A percentile compares a stretch with the other conserved stretches of the same genome.
phyloP scores from a whole-genome alignment of 2,797 vertebrate genomes.

The Rhynchonycteris naso region DNA sequence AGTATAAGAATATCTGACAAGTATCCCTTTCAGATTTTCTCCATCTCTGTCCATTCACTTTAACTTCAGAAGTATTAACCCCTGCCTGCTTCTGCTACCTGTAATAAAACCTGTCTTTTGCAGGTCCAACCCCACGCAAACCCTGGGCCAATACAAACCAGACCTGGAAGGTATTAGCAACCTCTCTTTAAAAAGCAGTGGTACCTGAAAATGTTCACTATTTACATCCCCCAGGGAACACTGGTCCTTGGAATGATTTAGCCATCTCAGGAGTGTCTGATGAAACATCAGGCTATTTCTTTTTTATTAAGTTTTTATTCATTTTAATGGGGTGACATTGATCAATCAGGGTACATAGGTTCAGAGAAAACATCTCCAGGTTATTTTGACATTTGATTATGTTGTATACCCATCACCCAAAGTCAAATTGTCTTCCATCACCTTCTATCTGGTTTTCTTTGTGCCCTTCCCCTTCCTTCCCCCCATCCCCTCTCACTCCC shows the following conservation, averaged over 20 bases:
- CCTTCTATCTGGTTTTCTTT: too few relatives aligned
- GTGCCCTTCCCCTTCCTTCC: too few relatives aligned
- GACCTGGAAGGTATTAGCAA: background rate
- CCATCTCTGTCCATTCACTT: background rate
- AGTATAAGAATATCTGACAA: background rate
- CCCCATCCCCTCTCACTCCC: too few relatives aligned
- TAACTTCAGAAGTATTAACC: background rate
- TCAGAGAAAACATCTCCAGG: too few relatives aligned
- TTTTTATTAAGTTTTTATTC: too few relatives aligned
- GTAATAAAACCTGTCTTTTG: background rate
- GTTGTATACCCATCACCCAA: too few relatives aligned
- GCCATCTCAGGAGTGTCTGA: background rate
- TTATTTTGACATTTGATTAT: too few relatives aligned
- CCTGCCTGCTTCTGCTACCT: background rate
- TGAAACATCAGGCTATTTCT: background rate
- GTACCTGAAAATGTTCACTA: background rate
- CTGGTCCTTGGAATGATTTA: background rate
- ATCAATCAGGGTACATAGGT: too few relatives aligned
- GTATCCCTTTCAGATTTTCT: background rate
- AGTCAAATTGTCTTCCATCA: too few relatives aligned
- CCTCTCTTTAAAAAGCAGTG: background rate
- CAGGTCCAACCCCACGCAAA: background rate
- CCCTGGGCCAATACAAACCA: background rate
- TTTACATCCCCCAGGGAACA: background rate
- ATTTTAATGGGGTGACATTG: too few relatives aligned